phyloP scores from a whole-genome alignment of 2,888 invertebrate genomes.

The Xanthia togata region DNA sequence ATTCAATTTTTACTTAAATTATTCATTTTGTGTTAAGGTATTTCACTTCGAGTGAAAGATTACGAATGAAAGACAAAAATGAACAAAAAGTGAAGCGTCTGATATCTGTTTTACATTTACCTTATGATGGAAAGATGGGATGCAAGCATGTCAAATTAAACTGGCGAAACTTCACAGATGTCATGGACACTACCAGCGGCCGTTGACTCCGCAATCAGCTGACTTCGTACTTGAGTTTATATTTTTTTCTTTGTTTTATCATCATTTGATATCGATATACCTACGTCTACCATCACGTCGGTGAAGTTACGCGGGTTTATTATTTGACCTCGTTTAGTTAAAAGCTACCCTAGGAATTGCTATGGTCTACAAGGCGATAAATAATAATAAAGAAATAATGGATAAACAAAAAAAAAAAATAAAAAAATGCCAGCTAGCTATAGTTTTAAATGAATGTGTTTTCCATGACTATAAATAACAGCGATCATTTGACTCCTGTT shows the following conservation, averaged over 20 bases:
- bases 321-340: neutral
- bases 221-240: neutral
- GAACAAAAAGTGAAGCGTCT: too few relatives aligned
- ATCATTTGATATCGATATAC: too few relatives aligned
- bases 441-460: neutral
- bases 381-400: constrained; percentile 2
- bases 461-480: neutral
- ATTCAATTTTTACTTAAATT: too few relatives aligned
- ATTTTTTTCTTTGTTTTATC: neutral
- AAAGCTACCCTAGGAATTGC: neutral
- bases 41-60: too few relatives aligned
- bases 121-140: constrained; percentile 8
- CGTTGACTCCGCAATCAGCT: neutral
- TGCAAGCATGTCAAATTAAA: neutral
- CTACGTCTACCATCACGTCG: too few relatives aligned
- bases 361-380: neutral
- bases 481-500: neutral
- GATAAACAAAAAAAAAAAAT: neutral
- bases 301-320: neutral
- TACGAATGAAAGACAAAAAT: too few relatives aligned
- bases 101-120: too few relatives aligned
- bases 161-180: neutral
- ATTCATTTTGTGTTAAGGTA: too few relatives aligned
- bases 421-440: neutral
- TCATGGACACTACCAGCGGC: neutral